A percentile compares a stretch with the other conserved stretches of the same genome.
These are phyloP conservation scores for Sus cebifrons DNA, from an alignment of 2,797 vertebrate genomes.

Conservation along the genomic window DNA sequence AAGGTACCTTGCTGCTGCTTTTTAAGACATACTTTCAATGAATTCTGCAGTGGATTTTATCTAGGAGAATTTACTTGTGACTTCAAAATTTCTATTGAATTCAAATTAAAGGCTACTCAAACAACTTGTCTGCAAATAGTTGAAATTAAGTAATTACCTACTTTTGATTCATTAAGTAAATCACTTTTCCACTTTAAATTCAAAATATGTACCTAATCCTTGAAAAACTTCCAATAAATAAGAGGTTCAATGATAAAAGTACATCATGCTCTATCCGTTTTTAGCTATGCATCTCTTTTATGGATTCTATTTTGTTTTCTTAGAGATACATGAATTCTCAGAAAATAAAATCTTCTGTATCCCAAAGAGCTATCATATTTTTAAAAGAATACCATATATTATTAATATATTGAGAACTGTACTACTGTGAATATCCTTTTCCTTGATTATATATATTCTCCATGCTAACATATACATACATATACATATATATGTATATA, in stretches of 20 bases:
- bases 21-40: constrained; percentile 39
- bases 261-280: constrained; percentile 40
- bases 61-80: constrained; percentile 34
- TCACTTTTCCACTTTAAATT: constrained; percentile 58
- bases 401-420: constrained; percentile 68
- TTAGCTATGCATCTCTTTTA: constrained; percentile 1
- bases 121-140: constrained; percentile 18
- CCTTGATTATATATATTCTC: background rate
- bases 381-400: constrained; percentile 27
- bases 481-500: background rate
- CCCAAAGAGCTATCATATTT: constrained; percentile 2
- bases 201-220: constrained; percentile 34
- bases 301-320: constrained; percentile 59
- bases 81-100: constrained; percentile 48
- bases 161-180: background rate
- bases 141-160: constrained; percentile 16
- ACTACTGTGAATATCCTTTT: constrained; percentile 44
- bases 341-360: constrained; percentile 58
- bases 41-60: constrained; percentile 33
- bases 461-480: background rate
- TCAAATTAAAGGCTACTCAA: background rate
- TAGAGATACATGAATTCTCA: constrained; percentile 59
- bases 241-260: constrained; percentile 54
- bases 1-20: constrained; percentile 44
- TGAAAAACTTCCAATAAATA: background rate